Evolutionary conservation across 2,113 vertebrate species (phyloP).

Genomic region (Apodemus sylvaticus): DNA sequence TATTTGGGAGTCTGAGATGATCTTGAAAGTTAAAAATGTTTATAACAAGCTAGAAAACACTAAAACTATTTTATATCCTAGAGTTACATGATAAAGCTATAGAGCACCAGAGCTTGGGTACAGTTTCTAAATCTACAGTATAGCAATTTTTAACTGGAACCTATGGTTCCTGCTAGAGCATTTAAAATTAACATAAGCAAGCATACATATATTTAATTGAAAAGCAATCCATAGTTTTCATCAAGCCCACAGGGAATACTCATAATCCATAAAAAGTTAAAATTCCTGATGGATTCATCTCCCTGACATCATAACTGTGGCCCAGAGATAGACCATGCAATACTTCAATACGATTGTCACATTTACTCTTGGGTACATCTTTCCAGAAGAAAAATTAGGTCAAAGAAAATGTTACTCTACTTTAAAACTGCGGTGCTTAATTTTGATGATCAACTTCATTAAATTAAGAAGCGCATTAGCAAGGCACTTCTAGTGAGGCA

Average conservation of each 20-base stretch:
- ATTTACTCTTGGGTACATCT: slow-evolving; percentile 42
- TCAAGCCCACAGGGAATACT: background rate
- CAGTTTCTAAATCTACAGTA: slow-evolving; percentile 8
- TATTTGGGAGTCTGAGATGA: background rate
- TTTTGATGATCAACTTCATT: background rate
- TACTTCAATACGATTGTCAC: slow-evolving; percentile 17
- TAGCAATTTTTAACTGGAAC: background rate
- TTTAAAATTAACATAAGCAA: background rate
- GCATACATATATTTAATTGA: background rate
- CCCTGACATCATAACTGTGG: background rate
- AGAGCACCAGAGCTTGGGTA: background rate
- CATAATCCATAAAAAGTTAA: slow-evolving; percentile 19
- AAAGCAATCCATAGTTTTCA: background rate
- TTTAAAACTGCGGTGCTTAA: background rate
- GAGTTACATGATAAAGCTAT: background rate
- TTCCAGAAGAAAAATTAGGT: slow-evolving; percentile 51
- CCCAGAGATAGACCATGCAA: background rate
- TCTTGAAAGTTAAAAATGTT: background rate
- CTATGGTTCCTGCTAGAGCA: too few relatives aligned
- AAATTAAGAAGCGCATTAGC: background rate
- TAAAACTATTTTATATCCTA: background rate
- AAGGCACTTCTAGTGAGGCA: background rate
- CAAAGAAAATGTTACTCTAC: slow-evolving; percentile 50
- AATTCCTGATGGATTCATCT: background rate
- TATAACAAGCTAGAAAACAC: background rate